A percentile compares a stretch with the other conserved stretches of the same genome.
Conservation (phyloP, 2,888 invertebrate species). For the Dryobotodes eremita region DNA sequence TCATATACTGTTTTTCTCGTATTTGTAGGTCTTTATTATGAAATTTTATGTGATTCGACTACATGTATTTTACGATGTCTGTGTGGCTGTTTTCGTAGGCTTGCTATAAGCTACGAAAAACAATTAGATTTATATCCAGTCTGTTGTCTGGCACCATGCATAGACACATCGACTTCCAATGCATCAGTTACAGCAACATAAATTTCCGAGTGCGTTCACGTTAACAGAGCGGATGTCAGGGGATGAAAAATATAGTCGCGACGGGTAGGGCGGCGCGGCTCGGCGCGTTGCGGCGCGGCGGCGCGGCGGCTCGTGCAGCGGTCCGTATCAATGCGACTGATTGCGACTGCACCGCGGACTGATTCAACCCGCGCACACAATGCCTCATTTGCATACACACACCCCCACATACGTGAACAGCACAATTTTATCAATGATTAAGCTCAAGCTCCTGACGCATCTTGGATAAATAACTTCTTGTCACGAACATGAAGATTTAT, state of each 20-base stretch:
- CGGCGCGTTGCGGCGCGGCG: conserved; percentile 36
- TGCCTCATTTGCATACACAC: conserved; percentile 78
- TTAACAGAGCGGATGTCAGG: conserved; percentile 79
- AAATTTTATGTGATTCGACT: not conserved
- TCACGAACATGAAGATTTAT: conserved; percentile 52
- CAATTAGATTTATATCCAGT: conserved; percentile 28
- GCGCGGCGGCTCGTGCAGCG: conserved; percentile 58
- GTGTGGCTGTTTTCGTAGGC: conserved; percentile 8
- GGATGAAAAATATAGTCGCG: conserved; percentile 82
- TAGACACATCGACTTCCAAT: conserved; percentile 60
- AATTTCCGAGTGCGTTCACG: conserved; percentile 75
- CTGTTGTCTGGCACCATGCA: conserved; percentile 31
- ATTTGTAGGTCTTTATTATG: not conserved
- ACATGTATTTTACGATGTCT: conserved; percentile 1
- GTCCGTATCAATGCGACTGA: conserved; percentile 79
- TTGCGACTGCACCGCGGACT: conserved; percentile 73
- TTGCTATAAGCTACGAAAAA: conserved; percentile 26
- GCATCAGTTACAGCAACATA: conserved; percentile 72
- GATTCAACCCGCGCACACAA: conserved; percentile 76
- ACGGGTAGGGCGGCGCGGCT: conserved; percentile 38
- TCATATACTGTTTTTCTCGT: not conserved
- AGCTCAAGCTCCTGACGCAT: conserved; percentile 68
- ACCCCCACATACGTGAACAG: conserved; percentile 66
- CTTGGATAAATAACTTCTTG: conserved; percentile 57
- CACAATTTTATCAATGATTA: conserved; percentile 74